phyloP scores from a whole-genome alignment of 2,888 invertebrate species.

The Latrodectus elegans region DNA sequence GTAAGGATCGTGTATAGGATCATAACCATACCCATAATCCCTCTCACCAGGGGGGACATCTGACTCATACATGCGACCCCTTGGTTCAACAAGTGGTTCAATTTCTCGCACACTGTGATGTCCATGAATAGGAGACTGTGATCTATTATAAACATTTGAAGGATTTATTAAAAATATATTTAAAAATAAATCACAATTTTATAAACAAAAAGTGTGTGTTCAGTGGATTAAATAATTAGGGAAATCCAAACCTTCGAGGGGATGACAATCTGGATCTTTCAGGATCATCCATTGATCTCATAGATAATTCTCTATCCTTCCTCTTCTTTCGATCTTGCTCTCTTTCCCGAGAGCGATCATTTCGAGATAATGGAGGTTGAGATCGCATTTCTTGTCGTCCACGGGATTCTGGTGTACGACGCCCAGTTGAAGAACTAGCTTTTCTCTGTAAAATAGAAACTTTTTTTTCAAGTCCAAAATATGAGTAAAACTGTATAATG shows the following conservation, averaged over 20 bases:
- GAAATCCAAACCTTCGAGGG: constrained; percentile 38
- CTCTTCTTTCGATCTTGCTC: constrained; percentile 58
- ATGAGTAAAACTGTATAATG: too few species aligned
- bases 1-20: constrained; percentile 55
- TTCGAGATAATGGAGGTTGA: constrained; percentile 22
- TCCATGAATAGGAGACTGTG: constrained; percentile 56
- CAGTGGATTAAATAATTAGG: too few species aligned
- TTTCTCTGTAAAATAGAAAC: constrained; percentile 37
- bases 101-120: constrained; percentile 57
- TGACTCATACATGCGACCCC: constrained; percentile 56
- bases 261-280: constrained; percentile 55
- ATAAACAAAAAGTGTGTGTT: too few species aligned
- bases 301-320: constrained; percentile 50
- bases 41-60: constrained; percentile 57
- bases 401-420: constrained; percentile 48
- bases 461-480: not conserved
- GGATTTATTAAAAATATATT: too few species aligned
- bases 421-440: constrained; percentile 19
- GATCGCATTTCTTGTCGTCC: constrained; percentile 40
- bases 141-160: constrained; percentile 17
- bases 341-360: constrained; percentile 38
- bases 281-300: constrained; percentile 36
- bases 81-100: constrained; percentile 38
- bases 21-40: constrained; percentile 65
- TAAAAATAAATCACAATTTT: not conserved